phyloP scores from a whole-genome alignment of 2,888 invertebrate species.

The Apodemia hepburni region DNA sequence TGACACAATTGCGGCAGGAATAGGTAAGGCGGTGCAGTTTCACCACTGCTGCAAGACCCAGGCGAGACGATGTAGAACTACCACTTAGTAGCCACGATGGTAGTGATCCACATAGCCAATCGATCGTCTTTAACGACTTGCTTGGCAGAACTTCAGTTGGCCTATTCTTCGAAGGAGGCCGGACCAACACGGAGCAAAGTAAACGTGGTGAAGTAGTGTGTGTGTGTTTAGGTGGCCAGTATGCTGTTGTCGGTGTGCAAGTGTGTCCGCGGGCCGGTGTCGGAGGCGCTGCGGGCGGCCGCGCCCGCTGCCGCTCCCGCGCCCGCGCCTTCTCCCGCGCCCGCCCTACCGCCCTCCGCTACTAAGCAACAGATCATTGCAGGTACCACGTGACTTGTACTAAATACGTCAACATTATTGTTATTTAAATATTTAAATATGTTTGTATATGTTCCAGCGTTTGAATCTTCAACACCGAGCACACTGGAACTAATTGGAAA shows the following conservation, averaged over 20 bases:
- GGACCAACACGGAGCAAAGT: too few relatives aligned
- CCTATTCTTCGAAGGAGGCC: too few relatives aligned
- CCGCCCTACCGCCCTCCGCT: conserved; percentile 39
- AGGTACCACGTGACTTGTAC: conserved; percentile 35
- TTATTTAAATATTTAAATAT: too few relatives aligned
- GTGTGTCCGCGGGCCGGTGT: conserved; percentile 50
- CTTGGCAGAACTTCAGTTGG: too few relatives aligned
- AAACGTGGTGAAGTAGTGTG: not conserved
- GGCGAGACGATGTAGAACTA: too few relatives aligned
- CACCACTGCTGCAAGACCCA: too few relatives aligned
- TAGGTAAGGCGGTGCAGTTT: too few relatives aligned
- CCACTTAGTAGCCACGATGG: too few relatives aligned
- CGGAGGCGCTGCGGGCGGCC: conserved; percentile 45
- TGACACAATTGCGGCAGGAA: too few relatives aligned
- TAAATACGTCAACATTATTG: too few relatives aligned
- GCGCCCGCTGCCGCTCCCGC: conserved; percentile 24
- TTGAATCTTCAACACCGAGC: conserved; percentile 59
- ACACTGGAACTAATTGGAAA: conserved; percentile 63
- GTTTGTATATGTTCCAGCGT: conserved; percentile 37
- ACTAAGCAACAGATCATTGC: conserved; percentile 50
- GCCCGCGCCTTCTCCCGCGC: conserved; percentile 27
- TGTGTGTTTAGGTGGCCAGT: conserved; percentile 43
- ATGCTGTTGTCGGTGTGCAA: conserved; percentile 48
- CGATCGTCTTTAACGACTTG: too few relatives aligned
- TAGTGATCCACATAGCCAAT: too few relatives aligned